Evolutionary conservation across 2,113 vertebrate genomes (phyloP), one percentile per base, ranked within the genome.

Genomic region (Tragelaphus buxtoni): DNA sequence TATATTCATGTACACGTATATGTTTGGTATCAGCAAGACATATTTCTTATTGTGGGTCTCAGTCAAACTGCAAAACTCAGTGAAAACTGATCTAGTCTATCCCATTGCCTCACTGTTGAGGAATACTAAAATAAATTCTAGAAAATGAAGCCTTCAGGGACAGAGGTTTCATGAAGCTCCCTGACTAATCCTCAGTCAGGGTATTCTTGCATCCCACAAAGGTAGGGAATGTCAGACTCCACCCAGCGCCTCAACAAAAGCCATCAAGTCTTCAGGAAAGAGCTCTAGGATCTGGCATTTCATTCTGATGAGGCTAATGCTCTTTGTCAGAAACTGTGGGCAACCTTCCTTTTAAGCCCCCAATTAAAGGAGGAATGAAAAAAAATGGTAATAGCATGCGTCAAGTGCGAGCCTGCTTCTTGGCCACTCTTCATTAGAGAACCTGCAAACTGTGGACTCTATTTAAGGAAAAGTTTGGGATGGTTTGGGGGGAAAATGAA

Each of bases 271-370:
- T 87, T 63, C 5, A 47, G 56, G 56, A 91, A 82, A 63, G 56
- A 56, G 12, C 18, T 72, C 28, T 32, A 30, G 20, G 55, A 79
- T 60, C 89, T 69, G 45, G 28, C 79, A 45, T 90, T 56, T 92
- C 76, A 84, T 76, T 90, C 35, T 58, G 69, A 81, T 28, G 86
- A 95, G 74, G 65, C 53, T 90, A 79, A 95, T 74, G 69, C 32
- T 95, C 80, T 93, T 88, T 90, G 95, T 97, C 96, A 96, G 92
- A 90, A 88, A 90, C 81, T 47, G n/a, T 45, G 65, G 76, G 80
- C 61, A 77, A 51, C 88, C 87, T 88, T 24, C 32, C 32, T 92
- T 82, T 51, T n/a, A 94, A 93, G 55, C 22, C 61, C 32, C 55
- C 96, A 96, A 97, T 96, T 96, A 95, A 95, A 95, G 69, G 32